Base-by-base conservation (phyloP, 2,797 vertebrate species). In the Rhynchotus rufescens region DNA sequence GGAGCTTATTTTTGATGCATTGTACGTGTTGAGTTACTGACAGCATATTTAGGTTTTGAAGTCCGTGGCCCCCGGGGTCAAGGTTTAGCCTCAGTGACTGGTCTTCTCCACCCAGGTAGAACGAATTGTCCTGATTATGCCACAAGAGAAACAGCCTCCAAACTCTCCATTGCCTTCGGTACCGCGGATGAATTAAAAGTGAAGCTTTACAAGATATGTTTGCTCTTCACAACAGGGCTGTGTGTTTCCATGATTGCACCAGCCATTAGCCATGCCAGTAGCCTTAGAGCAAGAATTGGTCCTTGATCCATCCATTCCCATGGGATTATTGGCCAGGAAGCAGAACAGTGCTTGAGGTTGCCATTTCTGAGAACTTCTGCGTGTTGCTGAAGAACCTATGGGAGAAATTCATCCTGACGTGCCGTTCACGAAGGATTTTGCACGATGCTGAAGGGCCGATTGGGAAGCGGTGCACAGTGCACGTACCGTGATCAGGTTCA, bases 1-100 rank as follows among this genome's bases (percentile, higher is more conserved):
- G 69, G 59, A 78, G 76, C 51, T 89, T 92, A 38, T 45, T 84
- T 74, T 91, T 96, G 97, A 97, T 97, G 84, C 94, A 96, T 96
- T 89, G 92, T 93, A 71, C 84, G 74, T 45, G 49, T 92, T 88
- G 83, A 93, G 79, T 82, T 83, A 60, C 80, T 93, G 92, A 96
- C 97, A 97, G 92, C 47, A 34, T 95, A 88, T 91, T 96, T 95
- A 78, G 85, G 90, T 87, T 96, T 83, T 87, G 84, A 91, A 89
- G 84, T 95, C 34, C 36, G 51, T 84, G 76, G 80, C 88, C 69
- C 12, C 0, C 10, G 74, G 95, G 95, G 90, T 97, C 97, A 97
- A 97, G 97, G 97, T 95, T 95, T 92, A 96, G 64, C 72, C 64
- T 44, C 60, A 59, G 2, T 6, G 1, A 56, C 10, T 30, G 42